A percentile compares a stretch with the other conserved stretches of the same genome.
Evolutionary conservation across 2,113 vertebrate species (phyloP).

Genomic region (Spea bombifrons): DNA sequence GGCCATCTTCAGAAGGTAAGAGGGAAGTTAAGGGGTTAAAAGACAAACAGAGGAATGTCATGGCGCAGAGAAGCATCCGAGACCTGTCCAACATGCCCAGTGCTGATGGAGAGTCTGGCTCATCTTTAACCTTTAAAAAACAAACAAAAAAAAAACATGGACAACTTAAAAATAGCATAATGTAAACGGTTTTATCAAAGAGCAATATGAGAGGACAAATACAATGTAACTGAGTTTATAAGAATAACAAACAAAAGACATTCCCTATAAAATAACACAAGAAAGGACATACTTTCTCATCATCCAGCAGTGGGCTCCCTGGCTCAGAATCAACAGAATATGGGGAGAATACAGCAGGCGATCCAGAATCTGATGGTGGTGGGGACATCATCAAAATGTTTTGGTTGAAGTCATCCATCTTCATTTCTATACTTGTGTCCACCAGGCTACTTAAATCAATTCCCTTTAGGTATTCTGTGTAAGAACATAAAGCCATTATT

Average conservation of each 20-base stretch:
- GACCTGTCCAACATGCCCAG: conserved; percentile 98
- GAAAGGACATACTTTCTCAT: conserved; percentile 76
- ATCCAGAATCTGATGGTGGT: conserved; percentile 90
- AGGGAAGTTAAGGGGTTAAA: conserved; percentile 90
- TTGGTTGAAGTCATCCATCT: conserved; percentile 79
- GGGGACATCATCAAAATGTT: conserved; percentile 90
- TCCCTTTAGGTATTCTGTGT: conserved; percentile 72
- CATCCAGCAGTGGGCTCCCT: conserved; percentile 87
- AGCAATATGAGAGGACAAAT: background rate
- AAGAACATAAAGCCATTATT: conserved; percentile 35
- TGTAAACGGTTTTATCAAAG: background rate
- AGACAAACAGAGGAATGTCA: conserved; percentile 93
- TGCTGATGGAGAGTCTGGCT: conserved; percentile 84
- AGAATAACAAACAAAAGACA: too few species aligned
- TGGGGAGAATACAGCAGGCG: conserved; percentile 87
- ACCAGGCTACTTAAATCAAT: conserved; percentile 74
- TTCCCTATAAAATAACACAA: background rate
- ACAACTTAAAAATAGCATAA: background rate
- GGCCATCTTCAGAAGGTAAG: conserved; percentile 63
- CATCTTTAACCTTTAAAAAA: conserved; percentile 85
- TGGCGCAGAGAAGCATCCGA: conserved; percentile 88
- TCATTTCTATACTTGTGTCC: conserved; percentile 80
- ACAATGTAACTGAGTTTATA: too few species aligned
- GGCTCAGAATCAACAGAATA: conserved; percentile 95
- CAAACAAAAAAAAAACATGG: background rate